phyloP scores from a whole-genome alignment of 2,888 invertebrate species.

The Colostygia pectinataria region DNA sequence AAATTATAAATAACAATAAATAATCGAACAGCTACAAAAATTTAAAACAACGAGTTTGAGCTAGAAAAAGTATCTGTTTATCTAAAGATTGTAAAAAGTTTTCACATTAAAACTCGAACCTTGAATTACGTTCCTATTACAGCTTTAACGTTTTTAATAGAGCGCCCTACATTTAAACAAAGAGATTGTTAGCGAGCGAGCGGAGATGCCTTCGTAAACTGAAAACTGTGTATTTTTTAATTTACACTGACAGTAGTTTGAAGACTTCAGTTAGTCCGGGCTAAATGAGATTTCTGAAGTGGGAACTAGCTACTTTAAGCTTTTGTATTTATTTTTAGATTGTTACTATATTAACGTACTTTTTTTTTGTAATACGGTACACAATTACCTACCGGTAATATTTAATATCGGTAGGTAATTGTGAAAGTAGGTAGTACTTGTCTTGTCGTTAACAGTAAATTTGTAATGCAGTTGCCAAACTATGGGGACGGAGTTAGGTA shows the following conservation, averaged over 20 bases:
- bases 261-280: conserved; percentile 8
- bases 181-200: conserved; percentile 34
- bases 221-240: conserved; percentile 21
- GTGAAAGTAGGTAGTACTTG: too few species aligned
- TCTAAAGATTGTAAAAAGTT: conserved; percentile 1
- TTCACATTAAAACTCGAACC: conserved; percentile 4
- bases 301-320: conserved; percentile 2
- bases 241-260: conserved; percentile 15
- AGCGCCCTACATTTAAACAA: conserved; percentile 35
- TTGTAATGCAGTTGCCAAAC: too few species aligned
- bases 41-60: too few species aligned
- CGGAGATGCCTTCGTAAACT: conserved; percentile 17
- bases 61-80: too few species aligned
- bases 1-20: too few species aligned
- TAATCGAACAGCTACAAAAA: too few species aligned
- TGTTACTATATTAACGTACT: too few species aligned
- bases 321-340: neutral
- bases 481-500: too few species aligned
- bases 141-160: conserved; percentile 30
- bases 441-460: too few species aligned
- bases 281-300: conserved; percentile 22
- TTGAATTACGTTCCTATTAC: conserved; percentile 16
- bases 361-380: too few species aligned
- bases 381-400: too few species aligned
- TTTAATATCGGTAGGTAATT: too few species aligned